Evolutionary conservation across 2,113 vertebrate genomes (phyloP).

Genomic region (Brevimyrus niger): DNA sequence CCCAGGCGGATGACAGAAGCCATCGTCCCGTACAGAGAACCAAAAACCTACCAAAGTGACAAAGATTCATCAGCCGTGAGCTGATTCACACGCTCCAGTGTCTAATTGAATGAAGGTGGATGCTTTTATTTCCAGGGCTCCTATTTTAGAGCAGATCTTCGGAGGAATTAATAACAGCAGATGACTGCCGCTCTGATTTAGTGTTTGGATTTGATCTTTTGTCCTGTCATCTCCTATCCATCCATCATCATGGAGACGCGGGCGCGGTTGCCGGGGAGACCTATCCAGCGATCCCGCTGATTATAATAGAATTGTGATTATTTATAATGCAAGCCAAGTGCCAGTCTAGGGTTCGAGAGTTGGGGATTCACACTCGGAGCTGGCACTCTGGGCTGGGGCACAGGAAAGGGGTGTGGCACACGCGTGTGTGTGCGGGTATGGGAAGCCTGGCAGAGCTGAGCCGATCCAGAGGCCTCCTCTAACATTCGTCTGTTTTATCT

Average conservation of each 20-base stretch:
- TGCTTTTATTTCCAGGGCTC: background rate
- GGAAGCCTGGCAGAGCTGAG: background rate
- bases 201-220: background rate
- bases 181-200: background rate
- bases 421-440: background rate
- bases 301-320: background rate
- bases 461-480: background rate
- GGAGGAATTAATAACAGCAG: background rate
- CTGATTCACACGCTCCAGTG: background rate
- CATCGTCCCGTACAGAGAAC: background rate
- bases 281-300: background rate
- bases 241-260: background rate
- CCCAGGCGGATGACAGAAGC: background rate
- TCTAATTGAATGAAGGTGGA: background rate
- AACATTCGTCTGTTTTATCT: background rate
- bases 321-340: background rate
- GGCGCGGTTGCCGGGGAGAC: background rate
- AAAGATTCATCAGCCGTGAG: background rate
- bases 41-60: background rate
- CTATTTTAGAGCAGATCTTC: background rate
- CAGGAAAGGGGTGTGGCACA: background rate
- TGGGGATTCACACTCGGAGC: background rate
- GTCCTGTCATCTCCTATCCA: background rate
- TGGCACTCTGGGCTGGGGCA: background rate
- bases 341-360: background rate